Evolutionary conservation across 2,888 invertebrate species (phyloP).

Genomic region (Callyntrura sp.): DNA sequence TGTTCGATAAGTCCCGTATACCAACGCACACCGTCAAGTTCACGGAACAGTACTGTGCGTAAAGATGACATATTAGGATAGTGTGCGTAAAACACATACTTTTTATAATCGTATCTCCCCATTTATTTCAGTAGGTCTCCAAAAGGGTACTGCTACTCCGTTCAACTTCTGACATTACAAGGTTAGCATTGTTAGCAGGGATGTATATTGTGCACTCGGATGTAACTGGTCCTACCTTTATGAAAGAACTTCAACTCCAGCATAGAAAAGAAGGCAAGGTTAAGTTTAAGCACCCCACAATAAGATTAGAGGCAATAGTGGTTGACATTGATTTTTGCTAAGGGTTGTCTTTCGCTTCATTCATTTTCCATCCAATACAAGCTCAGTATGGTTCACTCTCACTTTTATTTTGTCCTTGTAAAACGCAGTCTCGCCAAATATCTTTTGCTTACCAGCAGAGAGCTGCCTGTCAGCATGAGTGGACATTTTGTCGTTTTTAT

Average conservation of each 20-base stretch:
- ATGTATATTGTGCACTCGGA: not conserved
- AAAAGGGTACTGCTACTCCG: not conserved
- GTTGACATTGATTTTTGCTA: constrained; percentile 38
- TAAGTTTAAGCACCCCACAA: constrained; percentile 23
- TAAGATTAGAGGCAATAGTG: not conserved
- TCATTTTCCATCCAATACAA: not conserved
- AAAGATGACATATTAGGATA: not conserved
- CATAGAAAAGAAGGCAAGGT: constrained; percentile 22
- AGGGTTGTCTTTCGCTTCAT: not conserved
- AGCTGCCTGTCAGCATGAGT: not conserved
- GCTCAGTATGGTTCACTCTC: not conserved
- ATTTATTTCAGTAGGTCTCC: not conserved
- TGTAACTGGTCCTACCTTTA: too few species aligned
- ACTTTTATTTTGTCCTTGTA: constrained; percentile 20
- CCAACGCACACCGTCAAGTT: not conserved
- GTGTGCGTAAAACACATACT: not conserved
- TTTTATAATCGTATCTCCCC: not conserved
- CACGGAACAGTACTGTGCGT: constrained; percentile 23
- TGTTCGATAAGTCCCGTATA: not conserved
- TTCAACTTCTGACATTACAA: not conserved
- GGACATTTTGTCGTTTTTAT: not conserved
- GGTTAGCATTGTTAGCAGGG: not conserved
- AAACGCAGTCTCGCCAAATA: not conserved
- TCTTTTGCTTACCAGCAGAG: not conserved
- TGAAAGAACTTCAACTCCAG: too few species aligned